Conservation (phyloP, 2,888 invertebrate genomes). For the Hermodice carunculata region DNA sequence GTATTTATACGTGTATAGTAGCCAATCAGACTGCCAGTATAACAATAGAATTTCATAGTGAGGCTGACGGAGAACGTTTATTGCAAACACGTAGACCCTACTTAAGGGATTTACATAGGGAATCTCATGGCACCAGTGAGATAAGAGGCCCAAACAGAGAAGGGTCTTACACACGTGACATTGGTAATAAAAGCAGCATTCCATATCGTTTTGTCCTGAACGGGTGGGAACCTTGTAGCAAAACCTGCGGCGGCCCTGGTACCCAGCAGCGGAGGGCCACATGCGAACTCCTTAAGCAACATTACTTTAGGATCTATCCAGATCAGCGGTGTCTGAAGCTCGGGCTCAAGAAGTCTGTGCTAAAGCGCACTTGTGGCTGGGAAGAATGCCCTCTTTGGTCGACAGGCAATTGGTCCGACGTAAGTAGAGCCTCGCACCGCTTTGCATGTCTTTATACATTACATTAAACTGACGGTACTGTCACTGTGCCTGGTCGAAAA, state of each 20-base stretch:
- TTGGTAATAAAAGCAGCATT: conserved; percentile 1
- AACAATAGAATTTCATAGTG: conserved; percentile 45
- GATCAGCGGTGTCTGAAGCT: conserved; percentile 21
- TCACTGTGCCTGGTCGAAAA: no score
- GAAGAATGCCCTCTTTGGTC: conserved; percentile 92
- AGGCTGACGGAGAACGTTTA: conserved; percentile 6
- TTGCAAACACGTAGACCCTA: no score
- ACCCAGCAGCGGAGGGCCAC: conserved; percentile 80
- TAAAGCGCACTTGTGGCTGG: conserved; percentile 84
- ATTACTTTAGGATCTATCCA: conserved; percentile 78
- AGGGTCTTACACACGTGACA: no score
- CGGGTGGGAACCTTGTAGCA: conserved; percentile 89
- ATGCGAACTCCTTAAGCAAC: conserved; percentile 74
- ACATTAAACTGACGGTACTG: neutral
- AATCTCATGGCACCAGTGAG: no score
- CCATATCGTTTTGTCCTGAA: conserved; percentile 57
- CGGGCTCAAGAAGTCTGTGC: conserved; percentile 76
- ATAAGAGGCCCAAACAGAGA: no score
- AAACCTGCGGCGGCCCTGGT: conserved; percentile 85
- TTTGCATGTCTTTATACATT: no score
- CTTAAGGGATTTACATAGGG: no score
- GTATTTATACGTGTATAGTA: conserved; percentile 57
- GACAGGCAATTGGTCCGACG: conserved; percentile 93
- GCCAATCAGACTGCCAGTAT: conserved; percentile 50
- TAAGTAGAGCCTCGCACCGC: no score